These are phyloP conservation scores for Lampris megalopsis DNA, from an alignment of 2,113 vertebrate species.

Conservation along the genomic window DNA sequence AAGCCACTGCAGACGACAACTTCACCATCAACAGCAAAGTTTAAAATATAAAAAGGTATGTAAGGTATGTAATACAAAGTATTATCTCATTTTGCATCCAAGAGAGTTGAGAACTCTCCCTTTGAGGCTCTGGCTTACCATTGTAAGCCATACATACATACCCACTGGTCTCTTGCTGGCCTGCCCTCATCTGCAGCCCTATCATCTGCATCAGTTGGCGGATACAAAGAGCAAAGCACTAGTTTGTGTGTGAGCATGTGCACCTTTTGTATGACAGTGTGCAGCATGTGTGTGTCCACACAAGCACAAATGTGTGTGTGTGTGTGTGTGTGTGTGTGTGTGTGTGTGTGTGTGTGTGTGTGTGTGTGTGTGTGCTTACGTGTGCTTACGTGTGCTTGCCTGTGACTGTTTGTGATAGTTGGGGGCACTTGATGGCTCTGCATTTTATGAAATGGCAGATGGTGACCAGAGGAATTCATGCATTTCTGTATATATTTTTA, in stretches of 20 bases:
- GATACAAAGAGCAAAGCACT: conserved; percentile 71
- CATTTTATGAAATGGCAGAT: conserved; percentile 78
- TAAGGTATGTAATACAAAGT: background rate
- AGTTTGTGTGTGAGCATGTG: conserved; percentile 70
- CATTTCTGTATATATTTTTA: conserved; percentile 80
- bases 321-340: conserved; percentile 7
- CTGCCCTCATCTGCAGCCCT: conserved; percentile 69
- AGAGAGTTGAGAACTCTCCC: conserved; percentile 29
- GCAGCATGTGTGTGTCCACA: too few species aligned
- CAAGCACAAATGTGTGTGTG: conserved; percentile 35
- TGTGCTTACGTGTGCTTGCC: background rate
- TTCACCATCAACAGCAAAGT: background rate
- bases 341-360: conserved; percentile 2
- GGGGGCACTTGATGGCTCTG: conserved; percentile 75
- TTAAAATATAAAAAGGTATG: background rate
- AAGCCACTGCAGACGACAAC: background rate
- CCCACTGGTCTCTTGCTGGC: conserved; percentile 53
- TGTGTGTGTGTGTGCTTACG: background rate
- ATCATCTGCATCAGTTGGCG: conserved; percentile 82
- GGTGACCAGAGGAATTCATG: conserved; percentile 80
- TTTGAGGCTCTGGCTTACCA: conserved; percentile 35
- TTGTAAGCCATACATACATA: conserved; percentile 55
- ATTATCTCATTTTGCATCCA: conserved; percentile 24
- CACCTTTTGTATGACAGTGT: conserved; percentile 51
- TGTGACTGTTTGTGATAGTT: conserved; percentile 63